A percentile compares a stretch with the other conserved stretches of the same genome.
Evolutionary conservation across 2,113 vertebrate species (phyloP).

Genomic region (Oncorhynchus mykiss): DNA sequence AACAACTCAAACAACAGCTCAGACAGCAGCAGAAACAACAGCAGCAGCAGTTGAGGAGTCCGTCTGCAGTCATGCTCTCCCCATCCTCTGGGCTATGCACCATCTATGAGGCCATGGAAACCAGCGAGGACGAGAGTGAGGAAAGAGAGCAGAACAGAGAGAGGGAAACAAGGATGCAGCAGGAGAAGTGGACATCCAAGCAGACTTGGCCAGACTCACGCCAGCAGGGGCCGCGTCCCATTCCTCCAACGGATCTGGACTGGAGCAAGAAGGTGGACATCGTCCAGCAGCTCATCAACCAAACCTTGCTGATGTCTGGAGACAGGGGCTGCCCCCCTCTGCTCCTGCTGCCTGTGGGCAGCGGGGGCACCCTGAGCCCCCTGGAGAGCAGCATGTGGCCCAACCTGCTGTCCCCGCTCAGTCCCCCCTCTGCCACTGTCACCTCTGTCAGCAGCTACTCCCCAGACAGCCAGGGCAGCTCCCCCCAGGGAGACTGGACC

Average conservation of each 20-base stretch:
- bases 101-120: constrained; percentile 79
- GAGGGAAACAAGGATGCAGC: neutral
- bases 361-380: constrained; percentile 76
- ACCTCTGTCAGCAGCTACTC: constrained; percentile 88
- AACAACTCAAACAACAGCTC: constrained; percentile 57
- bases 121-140: constrained; percentile 60
- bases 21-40: constrained; percentile 51
- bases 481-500: constrained; percentile 83
- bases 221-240: constrained; percentile 52
- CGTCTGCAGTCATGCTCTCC: constrained; percentile 54
- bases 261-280: constrained; percentile 79
- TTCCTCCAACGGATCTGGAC: constrained; percentile 66
- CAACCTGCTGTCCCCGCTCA: constrained; percentile 77
- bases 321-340: constrained; percentile 66
- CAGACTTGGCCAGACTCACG: neutral
- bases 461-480: constrained; percentile 75
- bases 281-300: constrained; percentile 87
- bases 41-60: constrained; percentile 64
- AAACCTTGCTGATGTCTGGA: constrained; percentile 79
- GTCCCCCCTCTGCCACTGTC: constrained; percentile 79
- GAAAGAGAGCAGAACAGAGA: constrained; percentile 11
- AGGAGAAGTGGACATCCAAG: neutral
- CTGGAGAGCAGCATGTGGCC: constrained; percentile 86
- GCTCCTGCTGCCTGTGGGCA: constrained; percentile 65
- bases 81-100: constrained; percentile 74